Evolutionary conservation across 92 coral and sea anemone genomes (phyloP), one percentile per base, ranked within the genome.

Genomic region (Galaxea fascicularis): DNA sequence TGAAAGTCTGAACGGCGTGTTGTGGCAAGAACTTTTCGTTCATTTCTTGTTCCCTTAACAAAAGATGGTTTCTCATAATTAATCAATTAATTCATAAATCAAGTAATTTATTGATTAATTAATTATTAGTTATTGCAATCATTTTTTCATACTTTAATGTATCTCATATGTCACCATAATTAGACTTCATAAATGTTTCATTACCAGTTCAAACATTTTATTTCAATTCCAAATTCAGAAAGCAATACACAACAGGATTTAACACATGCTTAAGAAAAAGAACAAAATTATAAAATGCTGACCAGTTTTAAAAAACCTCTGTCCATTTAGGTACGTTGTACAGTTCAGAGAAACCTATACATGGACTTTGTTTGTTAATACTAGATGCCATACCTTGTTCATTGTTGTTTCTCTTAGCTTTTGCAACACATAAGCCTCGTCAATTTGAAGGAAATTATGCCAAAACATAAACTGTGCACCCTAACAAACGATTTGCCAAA

Each of bases 371-470:
- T 8, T 25, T 13, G 16, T 1, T 27, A 9, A 29, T 7, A 14
- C 22, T 16, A 5, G 12, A 10, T 10, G 15, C 26, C 51, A n/a
- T 77, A 94, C 98, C 98, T 94, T 94, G 62, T 94, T 94, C 98
- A 94, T 94, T 1, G 95, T 91, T 0, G 98, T 89, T 75, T 92
- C 80, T 51, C 82, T 65, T 12, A 94, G 31, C 0, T 80, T 84
- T 35, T 89, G 79, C 28, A 94, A 60, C 13, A 92, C 79, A 45
- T 87, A 94, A 13, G 78, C 79, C 73, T 87, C 74, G 15, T 82
- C 95, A 47, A 94, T 79, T 59, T 87, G 82, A 26, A 94, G 73
- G 54, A 92, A 94, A 60, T 90, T 87, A 28, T 87, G 76, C 95
- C 94, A 90, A 77, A 87, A 79, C 82, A 89, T 81, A 79, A 84